phyloP scores from a whole-genome alignment of 2,113 vertebrate species.

The Macquaria australasica region DNA sequence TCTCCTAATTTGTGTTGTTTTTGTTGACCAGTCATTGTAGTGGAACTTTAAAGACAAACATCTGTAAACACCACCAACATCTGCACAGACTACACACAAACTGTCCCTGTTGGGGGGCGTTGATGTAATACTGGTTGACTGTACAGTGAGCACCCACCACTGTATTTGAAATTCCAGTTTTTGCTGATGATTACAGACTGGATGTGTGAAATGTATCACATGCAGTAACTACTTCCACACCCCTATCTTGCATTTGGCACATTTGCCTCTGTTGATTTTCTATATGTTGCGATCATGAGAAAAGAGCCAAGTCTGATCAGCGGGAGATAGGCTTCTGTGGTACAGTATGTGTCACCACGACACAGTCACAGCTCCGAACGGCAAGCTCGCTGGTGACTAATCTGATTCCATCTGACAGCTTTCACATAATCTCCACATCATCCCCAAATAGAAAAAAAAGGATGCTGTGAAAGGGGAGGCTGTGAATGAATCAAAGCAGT shows the following conservation, averaged over 20 bases:
- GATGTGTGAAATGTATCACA: constrained; percentile 36
- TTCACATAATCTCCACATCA: constrained; percentile 77
- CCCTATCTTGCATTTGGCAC: background rate
- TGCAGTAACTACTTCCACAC: constrained; percentile 14
- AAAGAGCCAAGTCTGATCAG: constrained; percentile 63
- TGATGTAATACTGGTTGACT: background rate
- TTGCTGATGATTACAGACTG: constrained; percentile 6
- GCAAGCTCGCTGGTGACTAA: constrained; percentile 67
- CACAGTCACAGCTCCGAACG: constrained; percentile 53
- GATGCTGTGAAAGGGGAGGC: constrained; percentile 45
- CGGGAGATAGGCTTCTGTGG: constrained; percentile 30
- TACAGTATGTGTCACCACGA: constrained; percentile 55
- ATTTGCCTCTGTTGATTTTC: constrained; percentile 31
- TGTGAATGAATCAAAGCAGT: constrained; percentile 51
- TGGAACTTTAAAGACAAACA: background rate
- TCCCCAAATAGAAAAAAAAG: constrained; percentile 34
- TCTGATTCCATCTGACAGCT: constrained; percentile 75
- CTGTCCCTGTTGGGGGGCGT: background rate
- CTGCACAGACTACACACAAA: background rate
- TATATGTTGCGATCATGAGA: constrained; percentile 46
- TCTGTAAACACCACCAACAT: background rate
- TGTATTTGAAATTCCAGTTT: constrained; percentile 19
- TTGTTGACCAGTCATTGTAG: too few relatives aligned
- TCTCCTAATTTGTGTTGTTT: background rate
- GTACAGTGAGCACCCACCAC: background rate